Evolutionary conservation across 64 coral and sea anemone species (phyloP), one percentile per base, ranked within the genome.

Genomic region (Trachythela sp.): DNA sequence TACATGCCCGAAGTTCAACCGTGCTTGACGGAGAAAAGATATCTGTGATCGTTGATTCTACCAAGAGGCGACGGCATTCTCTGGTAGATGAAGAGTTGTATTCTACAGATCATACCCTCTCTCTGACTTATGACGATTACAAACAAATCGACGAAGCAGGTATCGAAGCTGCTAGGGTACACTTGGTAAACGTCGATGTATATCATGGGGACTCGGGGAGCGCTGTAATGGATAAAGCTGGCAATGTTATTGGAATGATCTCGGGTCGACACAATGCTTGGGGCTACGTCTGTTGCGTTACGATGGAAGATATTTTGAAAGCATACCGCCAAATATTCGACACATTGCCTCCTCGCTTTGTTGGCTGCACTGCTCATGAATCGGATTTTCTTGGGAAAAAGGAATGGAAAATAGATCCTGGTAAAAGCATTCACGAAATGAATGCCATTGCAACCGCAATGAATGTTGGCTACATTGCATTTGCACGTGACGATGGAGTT

Each of bases 361-460:
- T 80, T 29, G 27, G 33, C 33, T 80, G 75, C 37, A 80, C 75
- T 39, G 30, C 75, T 30, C 30, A 39, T 13, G 75, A 80, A 36
- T 80, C 32, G 13, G 26, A 9, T 8, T 15, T 80, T 17, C 33
- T 80, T 34, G 75, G 75, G 20, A 30, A 35, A 37, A 80, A 34
- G 13, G 31, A 80, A 11, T 80, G 75, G 75, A 29, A 29, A 36
- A 29, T 0, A 10, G 10, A 18, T 9, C 35, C 75, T 80, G 75
- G 32, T 35, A 80, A 30, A 80, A 80, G 75, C 20, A 80, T 80
- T 20, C 37, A 29, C 4, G 75, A 80, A 80, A 80, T 80, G 75
- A 22, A 80, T 36, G 75, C 75, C 9, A 20, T 80, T 14, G 75
- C 27, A 80, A 35, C 33, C 1, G 75, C 75, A 34, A 18, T 39